Conservation (phyloP, 1,140 invertebrate genomes). For the Cotesia typhae region DNA sequence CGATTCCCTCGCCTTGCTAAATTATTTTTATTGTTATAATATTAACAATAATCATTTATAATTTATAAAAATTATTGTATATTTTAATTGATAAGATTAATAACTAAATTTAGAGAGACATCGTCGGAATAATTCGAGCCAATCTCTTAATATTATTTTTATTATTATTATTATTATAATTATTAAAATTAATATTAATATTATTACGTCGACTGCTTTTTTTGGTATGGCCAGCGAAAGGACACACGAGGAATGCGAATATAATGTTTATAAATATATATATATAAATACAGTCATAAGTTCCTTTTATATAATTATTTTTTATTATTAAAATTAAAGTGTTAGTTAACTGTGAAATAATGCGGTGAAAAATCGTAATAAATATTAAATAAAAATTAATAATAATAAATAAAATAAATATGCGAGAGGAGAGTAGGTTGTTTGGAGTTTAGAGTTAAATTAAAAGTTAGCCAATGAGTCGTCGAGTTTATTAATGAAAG, state of each 20-base stretch:
- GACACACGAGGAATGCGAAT: background rate
- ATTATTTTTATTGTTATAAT: slow-evolving; percentile 18
- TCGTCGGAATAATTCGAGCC: slow-evolving; percentile 41
- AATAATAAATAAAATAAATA: background rate
- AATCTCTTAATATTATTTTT: slow-evolving; percentile 28
- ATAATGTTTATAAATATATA: background rate
- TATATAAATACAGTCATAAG: background rate
- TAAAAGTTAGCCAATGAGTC: slow-evolving; percentile 3
- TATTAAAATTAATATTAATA: too few relatives aligned
- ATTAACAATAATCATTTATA: slow-evolving; percentile 16
- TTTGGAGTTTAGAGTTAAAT: slow-evolving; percentile 17
- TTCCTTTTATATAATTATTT: slow-evolving; percentile 23
- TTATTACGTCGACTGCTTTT: too few relatives aligned
- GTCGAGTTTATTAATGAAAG: background rate
- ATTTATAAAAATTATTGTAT: too few relatives aligned
- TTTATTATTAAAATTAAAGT: background rate
- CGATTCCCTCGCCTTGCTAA: slow-evolving; percentile 22
- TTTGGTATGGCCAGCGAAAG: slow-evolving; percentile 16
- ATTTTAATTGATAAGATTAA: too few relatives aligned
- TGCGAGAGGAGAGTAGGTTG: slow-evolving; percentile 2
- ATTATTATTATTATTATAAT: too few relatives aligned
- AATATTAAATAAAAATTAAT: background rate
- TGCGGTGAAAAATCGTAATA: background rate
- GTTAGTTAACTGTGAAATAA: background rate
- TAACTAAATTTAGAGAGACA: slow-evolving; percentile 6